Percentiles rank a stretch among this genome's conserved stretches.
Conservation (phyloP, 2,113 vertebrate species). For the Periophthalmodon schlosseri region DNA sequence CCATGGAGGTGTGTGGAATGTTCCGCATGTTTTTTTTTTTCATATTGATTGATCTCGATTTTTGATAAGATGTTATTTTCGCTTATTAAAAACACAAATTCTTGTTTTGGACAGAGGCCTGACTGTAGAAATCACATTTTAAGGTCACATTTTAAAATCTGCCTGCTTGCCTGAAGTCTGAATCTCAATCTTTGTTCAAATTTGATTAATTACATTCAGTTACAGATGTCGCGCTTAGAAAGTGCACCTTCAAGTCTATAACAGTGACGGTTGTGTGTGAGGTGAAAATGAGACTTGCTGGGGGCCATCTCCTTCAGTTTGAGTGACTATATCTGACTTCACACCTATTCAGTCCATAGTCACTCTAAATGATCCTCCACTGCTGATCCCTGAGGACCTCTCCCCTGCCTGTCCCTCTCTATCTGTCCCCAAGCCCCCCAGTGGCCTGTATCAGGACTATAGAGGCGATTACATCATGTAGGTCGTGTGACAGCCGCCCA, state of each 20-base stretch:
- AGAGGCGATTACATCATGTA: slow-evolving; percentile 78
- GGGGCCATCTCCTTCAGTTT: background rate
- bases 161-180: no score
- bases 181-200: no score
- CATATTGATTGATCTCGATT: no score
- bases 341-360: slow-evolving; percentile 22
- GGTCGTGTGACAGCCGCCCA: slow-evolving; percentile 74
- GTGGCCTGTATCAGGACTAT: slow-evolving; percentile 69
- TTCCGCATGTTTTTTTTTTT: no score
- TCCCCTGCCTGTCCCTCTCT: slow-evolving; percentile 20
- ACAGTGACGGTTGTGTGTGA: background rate
- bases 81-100: no score
- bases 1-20: no score
- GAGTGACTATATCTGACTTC: background rate
- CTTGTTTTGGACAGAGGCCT: no score
- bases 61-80: no score
- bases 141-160: no score
- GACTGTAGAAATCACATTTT: no score
- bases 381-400: slow-evolving; percentile 32
- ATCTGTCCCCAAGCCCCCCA: slow-evolving; percentile 46
- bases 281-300: slow-evolving; percentile 1
- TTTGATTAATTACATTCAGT: no score
- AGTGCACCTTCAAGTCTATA: background rate
- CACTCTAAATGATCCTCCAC: slow-evolving; percentile 41
- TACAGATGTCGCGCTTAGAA: no score